Evolutionary conservation across 2,113 vertebrate species (phyloP).

Genomic region (Ciconia maguari): DNA sequence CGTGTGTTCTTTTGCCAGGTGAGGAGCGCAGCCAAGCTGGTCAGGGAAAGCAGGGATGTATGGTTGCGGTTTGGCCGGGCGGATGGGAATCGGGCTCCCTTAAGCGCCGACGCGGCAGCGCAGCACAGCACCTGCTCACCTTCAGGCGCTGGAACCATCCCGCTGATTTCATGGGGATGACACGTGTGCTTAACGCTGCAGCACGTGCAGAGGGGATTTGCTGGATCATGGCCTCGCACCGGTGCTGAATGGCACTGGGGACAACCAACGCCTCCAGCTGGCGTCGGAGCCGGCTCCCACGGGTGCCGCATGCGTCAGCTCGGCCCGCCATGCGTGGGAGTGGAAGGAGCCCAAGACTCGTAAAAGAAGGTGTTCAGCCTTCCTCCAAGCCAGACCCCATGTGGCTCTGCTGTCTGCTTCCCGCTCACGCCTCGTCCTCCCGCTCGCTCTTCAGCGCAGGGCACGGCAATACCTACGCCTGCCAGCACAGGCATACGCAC

Average conservation of each 20-base stretch:
- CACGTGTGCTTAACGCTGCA: fast-evolving
- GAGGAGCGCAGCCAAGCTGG: slow-evolving; percentile 36
- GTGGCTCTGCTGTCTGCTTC: neutral
- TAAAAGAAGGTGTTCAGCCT: neutral
- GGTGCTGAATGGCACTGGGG: fast-evolving
- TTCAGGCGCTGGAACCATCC: fast-evolving
- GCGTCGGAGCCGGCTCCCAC: neutral
- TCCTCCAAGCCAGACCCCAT: neutral
- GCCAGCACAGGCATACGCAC: fast-evolving
- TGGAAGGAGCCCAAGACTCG: neutral
- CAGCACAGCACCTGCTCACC: neutral
- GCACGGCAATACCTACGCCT: fast-evolving
- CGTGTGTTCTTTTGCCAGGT: slow-evolving; percentile 52
- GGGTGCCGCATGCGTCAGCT: neutral
- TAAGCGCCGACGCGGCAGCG: fast-evolving
- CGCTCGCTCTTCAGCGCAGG: fast-evolving
- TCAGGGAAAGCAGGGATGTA: neutral
- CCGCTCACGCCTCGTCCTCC: neutral
- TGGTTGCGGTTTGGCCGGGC: neutral
- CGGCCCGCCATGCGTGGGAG: neutral
- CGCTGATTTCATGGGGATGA: fast-evolving
- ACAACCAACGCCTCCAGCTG: neutral
- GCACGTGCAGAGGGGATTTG: neutral
- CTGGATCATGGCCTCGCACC: fast-evolving
- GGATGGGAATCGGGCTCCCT: neutral